A percentile compares a stretch with the other conserved stretches of the same genome.
Conservation (phyloP, 2,113 vertebrate genomes). For the Hydropotes inermis region DNA sequence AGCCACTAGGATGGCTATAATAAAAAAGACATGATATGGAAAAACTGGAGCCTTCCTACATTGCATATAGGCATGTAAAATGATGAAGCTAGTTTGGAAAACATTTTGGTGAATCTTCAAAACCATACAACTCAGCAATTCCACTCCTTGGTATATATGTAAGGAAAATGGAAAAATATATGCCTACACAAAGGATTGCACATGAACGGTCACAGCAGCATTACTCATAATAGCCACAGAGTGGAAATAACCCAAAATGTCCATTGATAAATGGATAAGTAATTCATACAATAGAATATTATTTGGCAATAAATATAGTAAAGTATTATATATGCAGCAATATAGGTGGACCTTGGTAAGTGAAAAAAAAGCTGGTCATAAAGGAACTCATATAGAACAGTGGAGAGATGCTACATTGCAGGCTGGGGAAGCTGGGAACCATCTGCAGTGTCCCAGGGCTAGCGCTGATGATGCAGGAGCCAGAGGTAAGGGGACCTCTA, state of each 20-base stretch:
- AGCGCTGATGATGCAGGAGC: rapidly evolving
- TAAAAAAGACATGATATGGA: background rate
- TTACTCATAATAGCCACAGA: background rate
- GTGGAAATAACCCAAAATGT: background rate
- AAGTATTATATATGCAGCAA: background rate
- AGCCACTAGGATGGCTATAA: background rate
- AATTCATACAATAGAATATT: background rate
- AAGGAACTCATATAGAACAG: background rate
- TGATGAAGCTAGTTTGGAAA: background rate
- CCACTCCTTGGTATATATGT: background rate
- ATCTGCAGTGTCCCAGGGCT: background rate
- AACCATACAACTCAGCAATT: background rate
- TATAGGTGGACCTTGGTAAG: background rate
- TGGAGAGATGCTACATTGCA: background rate
- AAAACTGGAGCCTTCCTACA: background rate
- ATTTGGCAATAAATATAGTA: background rate
- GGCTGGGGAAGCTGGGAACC: background rate
- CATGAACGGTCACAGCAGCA: background rate
- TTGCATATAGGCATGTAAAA: background rate
- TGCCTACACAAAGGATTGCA: background rate
- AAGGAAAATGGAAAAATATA: background rate
- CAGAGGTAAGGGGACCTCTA: too few relatives aligned
- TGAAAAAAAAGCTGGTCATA: background rate
- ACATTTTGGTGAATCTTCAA: background rate
- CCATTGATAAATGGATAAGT: background rate